Base-by-base conservation (phyloP, 2,797 vertebrate species). In the Sylvilagus floridanus region DNA sequence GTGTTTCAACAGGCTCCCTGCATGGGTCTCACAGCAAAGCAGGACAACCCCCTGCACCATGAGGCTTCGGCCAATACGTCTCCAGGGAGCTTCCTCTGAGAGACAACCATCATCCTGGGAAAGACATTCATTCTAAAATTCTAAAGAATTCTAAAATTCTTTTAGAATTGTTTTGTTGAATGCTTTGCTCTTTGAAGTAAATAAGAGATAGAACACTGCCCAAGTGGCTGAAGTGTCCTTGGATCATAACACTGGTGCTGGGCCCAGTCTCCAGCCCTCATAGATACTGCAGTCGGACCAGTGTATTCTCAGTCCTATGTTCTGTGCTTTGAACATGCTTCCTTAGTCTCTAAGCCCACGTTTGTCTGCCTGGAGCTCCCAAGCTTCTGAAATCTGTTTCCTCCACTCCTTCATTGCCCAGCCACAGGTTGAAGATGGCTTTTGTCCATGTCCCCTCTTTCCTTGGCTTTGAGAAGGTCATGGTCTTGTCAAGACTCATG, bases 101-200 rank as follows among this genome's bases (percentile, higher is more conserved):
- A 83, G 16, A 26, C 17, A 30, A 26, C 1, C 2, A 1, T 66
- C 63, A 21, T 5, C n/a, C 47, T 52, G 50, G 12, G 16, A 71
- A 68, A 88, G n/a, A n/a, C n/a, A n/a, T n/a, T n/a, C n/a, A n/a
- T n/a, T n/a, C n/a, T n/a, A n/a, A n/a, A n/a, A n/a, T n/a, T n/a
- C n/a, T n/a, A n/a, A n/a, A n/a, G n/a, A n/a, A n/a, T n/a, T n/a
- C n/a, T n/a, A n/a, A n/a, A n/a, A n/a, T 57, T 28, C 22, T 28
- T 82, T 69, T 35, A 24, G 60, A n/a, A 42, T 13, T 7, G 26
- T 54, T 54, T 30, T 84, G 16, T 71, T 17, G 17, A 47, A 9
- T 69, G 10, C 52, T 30, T 75, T 87, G 88, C 42, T 42, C 73
- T 65, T 75, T 69, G 42, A 81, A 92, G 63, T 84, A 68, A 72